Base-by-base conservation (phyloP, 2,113 vertebrate species). In the Ailuropoda melanoleuca region DNA sequence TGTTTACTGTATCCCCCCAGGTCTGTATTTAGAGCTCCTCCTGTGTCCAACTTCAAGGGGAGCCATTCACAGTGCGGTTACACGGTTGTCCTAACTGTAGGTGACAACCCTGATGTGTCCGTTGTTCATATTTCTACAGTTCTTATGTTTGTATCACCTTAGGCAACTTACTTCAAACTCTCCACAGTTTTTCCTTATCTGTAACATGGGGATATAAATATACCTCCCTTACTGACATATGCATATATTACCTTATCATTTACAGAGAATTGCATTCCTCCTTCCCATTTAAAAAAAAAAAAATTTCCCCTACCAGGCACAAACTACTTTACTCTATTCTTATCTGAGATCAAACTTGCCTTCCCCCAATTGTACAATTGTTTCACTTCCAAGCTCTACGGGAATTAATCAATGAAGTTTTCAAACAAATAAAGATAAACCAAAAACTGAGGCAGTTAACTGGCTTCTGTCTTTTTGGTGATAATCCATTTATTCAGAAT, bases 201-300 rank as follows among this genome's bases (percentile, higher is more conserved):
- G 10, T 88, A 60, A 81, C 80, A 39, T 93, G n/a, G 26, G 8
- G 26, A 34, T 93, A 88, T 55, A 72, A 88, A 84, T 31, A 81
- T 48, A 18, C n/a, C 10, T 43, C 17, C 5, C 0, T 26, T 19
- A 77, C 6, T 56, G 13, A 23, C 14, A 50, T 31, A 46, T 55
- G 81, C 46, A 89, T 94, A 81, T 46, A 81, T 31, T 46, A 34
- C 23, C 8, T 90, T 90, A 72, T 53, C 23, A 66, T n/a, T 75
- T n/a, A 78, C 8, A 80, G 8, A 11, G 6, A 23, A 88, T 48
- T 56, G 1, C 14, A 82, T 89, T 82, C 12, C 0, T 50, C 19
- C 8, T 85, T 62, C 62, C 17, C 3, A 29, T 87, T 78, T 19
- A 78, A 84, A 82, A 68, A 58, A 31, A 6, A 43, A 8, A 58